These are phyloP conservation scores for Linurgus olivaceus DNA, from an alignment of 2,797 vertebrate species.

Conservation along the genomic window DNA sequence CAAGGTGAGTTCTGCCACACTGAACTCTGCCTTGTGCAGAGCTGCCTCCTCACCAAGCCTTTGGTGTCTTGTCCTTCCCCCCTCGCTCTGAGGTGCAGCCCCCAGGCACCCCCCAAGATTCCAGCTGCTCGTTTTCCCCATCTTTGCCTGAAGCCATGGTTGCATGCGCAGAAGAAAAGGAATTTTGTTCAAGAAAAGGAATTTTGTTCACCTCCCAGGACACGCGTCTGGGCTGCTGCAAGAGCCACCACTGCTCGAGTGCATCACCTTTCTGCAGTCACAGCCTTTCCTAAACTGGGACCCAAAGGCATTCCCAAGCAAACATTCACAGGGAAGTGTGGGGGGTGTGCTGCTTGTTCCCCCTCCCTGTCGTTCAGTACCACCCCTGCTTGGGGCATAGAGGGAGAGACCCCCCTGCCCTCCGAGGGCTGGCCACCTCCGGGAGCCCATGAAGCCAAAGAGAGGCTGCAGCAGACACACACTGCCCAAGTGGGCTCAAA, in stretches of 20 bases:
- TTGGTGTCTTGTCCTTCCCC: fast-evolving
- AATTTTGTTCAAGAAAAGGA: background rate
- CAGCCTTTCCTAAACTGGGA: background rate
- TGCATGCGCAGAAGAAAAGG: background rate
- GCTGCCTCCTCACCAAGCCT: background rate
- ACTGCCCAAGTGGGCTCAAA: background rate
- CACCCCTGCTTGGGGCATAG: fast-evolving
- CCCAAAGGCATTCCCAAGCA: background rate
- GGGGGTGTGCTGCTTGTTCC: background rate
- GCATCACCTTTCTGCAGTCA: background rate
- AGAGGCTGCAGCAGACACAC: background rate
- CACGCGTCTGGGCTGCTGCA: background rate
- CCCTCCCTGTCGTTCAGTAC: fast-evolving
- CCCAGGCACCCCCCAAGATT: background rate
- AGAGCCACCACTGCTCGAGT: background rate
- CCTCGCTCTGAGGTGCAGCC: fast-evolving
- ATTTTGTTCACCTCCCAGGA: background rate
- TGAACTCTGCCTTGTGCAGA: background rate
- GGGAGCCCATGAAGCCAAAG: background rate
- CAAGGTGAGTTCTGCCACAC: background rate
- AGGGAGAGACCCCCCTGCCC: background rate
- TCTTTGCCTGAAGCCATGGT: background rate
- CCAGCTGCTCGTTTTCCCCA: background rate
- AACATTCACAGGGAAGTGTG: background rate
- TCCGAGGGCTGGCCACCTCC: fast-evolving